phyloP scores from a whole-genome alignment of 2,888 invertebrate species.

The Prostheceraeus crozeri region DNA sequence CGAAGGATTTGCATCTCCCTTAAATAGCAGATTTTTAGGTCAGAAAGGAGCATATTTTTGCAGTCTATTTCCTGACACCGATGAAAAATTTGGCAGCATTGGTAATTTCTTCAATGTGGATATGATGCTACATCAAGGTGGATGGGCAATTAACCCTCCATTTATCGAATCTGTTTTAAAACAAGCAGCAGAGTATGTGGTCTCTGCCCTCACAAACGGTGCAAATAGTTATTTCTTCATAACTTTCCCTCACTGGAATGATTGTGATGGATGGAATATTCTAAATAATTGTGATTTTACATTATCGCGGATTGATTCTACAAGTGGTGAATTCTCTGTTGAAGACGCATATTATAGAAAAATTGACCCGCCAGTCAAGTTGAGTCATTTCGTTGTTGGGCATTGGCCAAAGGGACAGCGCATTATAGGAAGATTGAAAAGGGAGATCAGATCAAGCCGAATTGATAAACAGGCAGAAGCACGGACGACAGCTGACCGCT shows the following conservation, averaged over 20 bases:
- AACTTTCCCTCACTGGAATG: conserved; percentile 30
- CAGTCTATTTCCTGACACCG: conserved; percentile 34
- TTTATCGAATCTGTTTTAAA: conserved; percentile 33
- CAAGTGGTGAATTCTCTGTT: conserved; percentile 29
- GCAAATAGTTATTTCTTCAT: conserved; percentile 32
- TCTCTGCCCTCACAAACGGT: conserved; percentile 26
- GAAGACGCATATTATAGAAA: conserved; percentile 36
- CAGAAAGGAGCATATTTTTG: conserved; percentile 27
- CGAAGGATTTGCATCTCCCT: conserved; percentile 36
- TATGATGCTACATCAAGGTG: conserved; percentile 29
- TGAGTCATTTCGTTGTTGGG: conserved; percentile 28
- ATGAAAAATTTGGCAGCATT: conserved; percentile 34
- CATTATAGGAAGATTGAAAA: too few species aligned
- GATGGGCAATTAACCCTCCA: conserved; percentile 36
- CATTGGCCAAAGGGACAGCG: conserved; percentile 18
- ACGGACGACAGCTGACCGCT: too few species aligned
- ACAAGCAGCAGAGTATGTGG: conserved; percentile 28
- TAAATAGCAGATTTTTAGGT: conserved; percentile 37
- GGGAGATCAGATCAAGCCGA: too few species aligned
- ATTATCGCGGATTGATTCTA: conserved; percentile 13
- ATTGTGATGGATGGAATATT: conserved; percentile 31
- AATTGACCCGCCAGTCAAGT: conserved; percentile 25
- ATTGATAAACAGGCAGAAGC: too few species aligned
- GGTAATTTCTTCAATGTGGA: conserved; percentile 37
- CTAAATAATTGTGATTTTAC: conserved; percentile 22